Base-by-base conservation (phyloP, 2,888 invertebrate species). In the Pyrochroa serraticornis region DNA sequence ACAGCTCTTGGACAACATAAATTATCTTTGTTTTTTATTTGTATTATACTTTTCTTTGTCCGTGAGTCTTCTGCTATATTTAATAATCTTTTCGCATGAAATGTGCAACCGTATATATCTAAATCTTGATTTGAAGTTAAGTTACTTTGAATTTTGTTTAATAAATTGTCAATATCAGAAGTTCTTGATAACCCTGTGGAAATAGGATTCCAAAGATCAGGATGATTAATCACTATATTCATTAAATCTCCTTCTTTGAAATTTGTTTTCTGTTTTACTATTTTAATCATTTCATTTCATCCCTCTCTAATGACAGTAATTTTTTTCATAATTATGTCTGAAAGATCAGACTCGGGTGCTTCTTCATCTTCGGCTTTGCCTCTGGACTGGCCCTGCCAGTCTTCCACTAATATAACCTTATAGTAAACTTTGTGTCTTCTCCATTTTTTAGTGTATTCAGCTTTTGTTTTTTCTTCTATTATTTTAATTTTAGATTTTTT, bases 401-500 rank as follows among this genome's bases (percentile, higher is more conserved):
- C 34, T 45, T 45, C 34, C 46, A 46, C 9, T 22, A 22, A 22
- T 22, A 22, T 22, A 22, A 22, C 22, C 22, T 22, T 22, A 22
- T 22, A 22, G 22, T 22, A 22, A 22, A 22, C 22, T 22, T 22
- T 22, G 22, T 22, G 22, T 22, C 22, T 50, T 22, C 7, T 22
- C 22, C 22, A 30, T 43, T 41, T 43, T 44, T 36, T 51, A 6
- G 34, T 36, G 31, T 51, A 43, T 51, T 51, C 41, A 51, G 51
- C 36, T 41, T 41, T 51, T 41, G 42, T 51, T 51, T 22, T 22
- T 22, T 22, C 22, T 22, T 51, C 51, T 41, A 49, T 49, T 49
- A 49, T 49, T 49, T 49, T 49, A 41, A 41, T 9, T 49, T 49
- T 49, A 49, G 49, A 32, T 49, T 49, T 49, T 49, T 49, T 49